Evolutionary conservation across 35 echinoderm and acorn worm genomes (phyloP), one percentile per base, ranked within the genome.

Genomic region (Holothuria glaberrima): DNA sequence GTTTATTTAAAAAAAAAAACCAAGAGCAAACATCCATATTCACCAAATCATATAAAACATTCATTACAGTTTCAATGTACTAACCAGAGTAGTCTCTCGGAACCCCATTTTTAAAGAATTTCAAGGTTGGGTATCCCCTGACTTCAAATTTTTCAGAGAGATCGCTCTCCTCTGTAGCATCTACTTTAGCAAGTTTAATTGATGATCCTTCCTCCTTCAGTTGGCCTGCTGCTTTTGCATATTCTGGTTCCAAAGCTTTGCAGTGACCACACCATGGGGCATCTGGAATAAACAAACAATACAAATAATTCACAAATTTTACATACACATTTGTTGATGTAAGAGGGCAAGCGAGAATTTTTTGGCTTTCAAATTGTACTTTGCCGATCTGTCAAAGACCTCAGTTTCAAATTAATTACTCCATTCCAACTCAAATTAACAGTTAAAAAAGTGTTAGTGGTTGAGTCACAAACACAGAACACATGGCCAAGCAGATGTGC

Each of bases 211-310:
- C 69, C 29, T 95, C 94, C 60, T 93, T 90, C 21, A 99, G 93
- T 19, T 12, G n/a, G 21, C 36, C 14, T 25, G 97, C 97, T 65
- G 97, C 97, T 25, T 54, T 82, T 12, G 88, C 77, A 87, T 95
- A 99, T 67, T 92, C 88, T 50, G 91, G 91, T 25, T 65, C 97
- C 20, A 99, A 70, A 16, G 93, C 63, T 48, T 99, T 99, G 91
- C 97, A 99, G 64, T 99, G 97, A 68, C 97, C 97, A 88, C 97
- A 99, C 97, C 97, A 99, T 64, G 97, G 97, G 2, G 97, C 97
- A 95, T 99, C 97, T 99, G 77, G 0, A 90, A 33, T 24, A 14
- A 67, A 20, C 77, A 88, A 69, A 72, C 10, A 56, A 83, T 86
- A 69, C 25, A 4, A 12, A 33, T 30, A 21, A 29, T 66, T 29